Evolutionary conservation across 2,113 vertebrate genomes (phyloP), one percentile per base, ranked within the genome.

Genomic region (Ammodytes marinus): DNA sequence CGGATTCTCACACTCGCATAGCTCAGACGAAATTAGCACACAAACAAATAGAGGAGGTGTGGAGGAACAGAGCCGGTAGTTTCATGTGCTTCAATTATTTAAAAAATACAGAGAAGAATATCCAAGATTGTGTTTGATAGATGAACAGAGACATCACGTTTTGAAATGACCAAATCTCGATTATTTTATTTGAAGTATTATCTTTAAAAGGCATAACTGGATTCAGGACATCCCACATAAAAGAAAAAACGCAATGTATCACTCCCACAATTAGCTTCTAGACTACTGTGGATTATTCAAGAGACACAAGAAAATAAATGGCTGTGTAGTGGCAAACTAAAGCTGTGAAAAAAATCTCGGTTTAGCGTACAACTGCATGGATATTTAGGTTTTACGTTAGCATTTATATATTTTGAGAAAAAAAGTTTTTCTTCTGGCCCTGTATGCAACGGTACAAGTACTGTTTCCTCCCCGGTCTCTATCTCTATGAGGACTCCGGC

Each of bases 11-110:
- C 67, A 60, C 70, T 79, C 35, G 27, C 79, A 77, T 81, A 58
- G 76, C 79, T 74, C 52, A 37, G 86, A 86, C 60, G 0, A 77
- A 89, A 87, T 90, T 88, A 92, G 86, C 70, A 63, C 77, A 53
- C 74, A 78, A 65, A 78, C 77, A 77, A 75, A 79, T 64, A n/a
- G 19, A 47, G 0, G 19, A 50, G 45, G 57, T 46, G 65, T 6
- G 43, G 9, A 64, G 11, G 75, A 68, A 60, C 65, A 57, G 59
- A 68, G 66, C 60, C 43, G 10, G 1, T 42, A 42, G 46, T 9
- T 43, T 74, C 35, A 52, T 40, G 40, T 72, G 57, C 47, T 37
- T 54, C 53, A 2, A 35, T 52, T 4, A 10, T 15, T 12, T 65
- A 1, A 71, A 9, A 6, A 49, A 39, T 17, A 82, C 27, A 60